phyloP scores from a whole-genome alignment of 2,888 invertebrate species.

The Caenorhabditis sp. region DNA sequence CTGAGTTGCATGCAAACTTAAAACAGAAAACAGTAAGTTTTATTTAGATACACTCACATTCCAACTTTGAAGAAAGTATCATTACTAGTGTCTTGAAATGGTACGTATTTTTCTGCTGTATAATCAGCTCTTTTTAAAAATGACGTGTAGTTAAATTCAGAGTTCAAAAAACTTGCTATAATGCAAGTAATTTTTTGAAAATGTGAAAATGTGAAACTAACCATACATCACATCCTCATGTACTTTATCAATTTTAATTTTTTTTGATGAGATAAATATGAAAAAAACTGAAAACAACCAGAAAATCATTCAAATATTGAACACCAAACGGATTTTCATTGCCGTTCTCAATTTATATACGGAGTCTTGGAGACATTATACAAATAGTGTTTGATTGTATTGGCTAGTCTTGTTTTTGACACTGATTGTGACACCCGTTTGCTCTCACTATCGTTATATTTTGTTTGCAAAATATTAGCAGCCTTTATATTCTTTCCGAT shows the following conservation, averaged over 20 bases:
- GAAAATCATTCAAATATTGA: constrained; percentile 9
- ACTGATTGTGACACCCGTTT: constrained; percentile 37
- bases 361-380: background rate
- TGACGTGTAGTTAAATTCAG: constrained; percentile 67
- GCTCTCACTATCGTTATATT: background rate
- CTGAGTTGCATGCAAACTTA: constrained; percentile 62
- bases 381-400: constrained; percentile 33
- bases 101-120: constrained; percentile 67
- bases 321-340: constrained; percentile 35
- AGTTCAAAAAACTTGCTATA: constrained; percentile 63
- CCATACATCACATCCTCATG: constrained; percentile 50
- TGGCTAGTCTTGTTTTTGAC: constrained; percentile 11
- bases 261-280: constrained; percentile 11
- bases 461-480: background rate
- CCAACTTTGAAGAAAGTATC: constrained; percentile 72
- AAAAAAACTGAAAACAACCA: constrained; percentile 16
- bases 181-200: background rate
- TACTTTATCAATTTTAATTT: constrained; percentile 51
- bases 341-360: constrained; percentile 30
- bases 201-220: constrained; percentile 18
- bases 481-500: background rate
- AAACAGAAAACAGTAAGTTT: too few relatives aligned
- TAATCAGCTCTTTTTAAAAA: constrained; percentile 61
- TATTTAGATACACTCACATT: constrained; percentile 53
- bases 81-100: constrained; percentile 71